Conservation (phyloP, 2,797 vertebrate species). For the Phoebastria nigripes region DNA sequence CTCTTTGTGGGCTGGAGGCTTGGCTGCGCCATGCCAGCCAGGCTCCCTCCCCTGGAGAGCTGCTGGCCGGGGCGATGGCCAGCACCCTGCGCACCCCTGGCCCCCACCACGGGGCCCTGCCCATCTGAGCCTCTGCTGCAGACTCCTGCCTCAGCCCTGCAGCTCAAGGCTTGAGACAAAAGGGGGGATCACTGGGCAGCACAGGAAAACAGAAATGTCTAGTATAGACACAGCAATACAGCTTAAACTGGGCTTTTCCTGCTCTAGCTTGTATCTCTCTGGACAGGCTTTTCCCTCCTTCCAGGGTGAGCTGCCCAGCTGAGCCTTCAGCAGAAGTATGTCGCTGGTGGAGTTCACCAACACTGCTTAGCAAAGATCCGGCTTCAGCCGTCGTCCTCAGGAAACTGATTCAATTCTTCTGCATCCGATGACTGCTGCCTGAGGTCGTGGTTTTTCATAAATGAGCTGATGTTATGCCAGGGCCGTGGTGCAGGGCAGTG, state of each 20-base stretch:
- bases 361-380: neutral
- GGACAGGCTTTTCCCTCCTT: neutral
- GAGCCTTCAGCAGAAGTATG: neutral
- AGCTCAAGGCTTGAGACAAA: neutral
- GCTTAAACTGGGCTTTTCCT: neutral
- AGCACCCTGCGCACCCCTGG: neutral
- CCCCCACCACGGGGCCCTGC: accelerated
- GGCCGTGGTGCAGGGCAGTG: neutral
- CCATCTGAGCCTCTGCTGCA: neutral
- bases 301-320: neutral
- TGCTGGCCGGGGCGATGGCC: neutral
- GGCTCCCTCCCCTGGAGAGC: neutral
- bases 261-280: neutral
- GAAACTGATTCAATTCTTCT: neutral
- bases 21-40: neutral
- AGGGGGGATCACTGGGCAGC: neutral
- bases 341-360: neutral
- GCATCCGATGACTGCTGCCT: neutral
- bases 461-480: neutral
- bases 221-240: neutral
- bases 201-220: neutral
- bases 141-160: neutral
- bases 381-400: neutral
- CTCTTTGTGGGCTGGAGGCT: neutral
- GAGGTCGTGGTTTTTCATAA: neutral